phyloP scores from a whole-genome alignment of 1,140 invertebrate genomes.

The Drosophila pseudoobscura region DNA sequence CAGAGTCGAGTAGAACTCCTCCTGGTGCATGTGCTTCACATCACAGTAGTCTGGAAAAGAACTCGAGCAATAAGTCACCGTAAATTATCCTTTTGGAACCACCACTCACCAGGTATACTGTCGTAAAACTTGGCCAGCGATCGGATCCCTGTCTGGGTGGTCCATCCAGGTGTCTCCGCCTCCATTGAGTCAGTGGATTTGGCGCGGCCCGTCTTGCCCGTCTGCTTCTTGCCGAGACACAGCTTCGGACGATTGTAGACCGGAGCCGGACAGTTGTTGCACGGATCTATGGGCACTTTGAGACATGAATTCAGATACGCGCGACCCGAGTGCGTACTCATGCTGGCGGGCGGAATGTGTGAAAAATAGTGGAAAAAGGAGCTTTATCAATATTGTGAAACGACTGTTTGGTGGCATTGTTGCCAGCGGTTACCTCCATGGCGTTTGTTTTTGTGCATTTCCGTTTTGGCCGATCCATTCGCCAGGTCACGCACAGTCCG shows the following conservation, averaged over 20 bases:
- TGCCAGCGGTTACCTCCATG: slow-evolving; percentile 58
- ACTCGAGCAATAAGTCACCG: neutral
- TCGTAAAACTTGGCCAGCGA: slow-evolving; percentile 80
- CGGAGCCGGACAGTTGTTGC: slow-evolving; percentile 80
- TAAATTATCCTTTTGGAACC: neutral
- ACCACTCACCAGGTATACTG: slow-evolving; percentile 75
- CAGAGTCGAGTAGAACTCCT: slow-evolving; percentile 76
- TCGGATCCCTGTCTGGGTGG: slow-evolving; percentile 62
- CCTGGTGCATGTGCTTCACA: slow-evolving; percentile 76
- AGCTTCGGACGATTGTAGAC: slow-evolving; percentile 76
- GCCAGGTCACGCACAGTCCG: slow-evolving; percentile 45
- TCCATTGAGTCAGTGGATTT: slow-evolving; percentile 1
- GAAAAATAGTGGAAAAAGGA: slow-evolving; percentile 49
- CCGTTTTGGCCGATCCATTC: slow-evolving; percentile 65
- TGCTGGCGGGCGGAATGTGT: slow-evolving; percentile 26
- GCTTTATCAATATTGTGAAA: slow-evolving; percentile 72
- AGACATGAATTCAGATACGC: slow-evolving; percentile 72
- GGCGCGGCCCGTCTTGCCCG: slow-evolving; percentile 1
- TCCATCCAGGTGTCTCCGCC: slow-evolving; percentile 39
- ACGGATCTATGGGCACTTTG: slow-evolving; percentile 80
- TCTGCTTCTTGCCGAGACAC: slow-evolving; percentile 58
- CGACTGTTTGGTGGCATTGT: slow-evolving; percentile 50
- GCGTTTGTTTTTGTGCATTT: slow-evolving; percentile 67
- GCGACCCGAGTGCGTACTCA: slow-evolving; percentile 55
- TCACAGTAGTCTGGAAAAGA: slow-evolving; percentile 70